These are phyloP conservation scores for Hyppa rectilinea DNA, from an alignment of 2,888 invertebrate species.

Conservation along the genomic window DNA sequence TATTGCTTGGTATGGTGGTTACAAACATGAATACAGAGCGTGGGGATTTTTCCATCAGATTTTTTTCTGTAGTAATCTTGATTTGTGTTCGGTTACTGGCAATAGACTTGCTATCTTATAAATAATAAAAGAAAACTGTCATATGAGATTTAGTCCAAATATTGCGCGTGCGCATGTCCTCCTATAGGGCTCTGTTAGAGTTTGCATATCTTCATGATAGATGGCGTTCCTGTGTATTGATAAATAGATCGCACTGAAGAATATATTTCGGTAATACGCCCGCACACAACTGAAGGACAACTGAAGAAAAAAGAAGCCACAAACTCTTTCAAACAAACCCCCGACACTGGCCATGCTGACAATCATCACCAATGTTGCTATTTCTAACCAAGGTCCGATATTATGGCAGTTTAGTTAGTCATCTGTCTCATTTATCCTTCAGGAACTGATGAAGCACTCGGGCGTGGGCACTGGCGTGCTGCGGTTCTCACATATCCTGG, in stretches of 20 bases:
- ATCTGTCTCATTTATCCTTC: not conserved
- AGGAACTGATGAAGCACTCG: conserved; percentile 67
- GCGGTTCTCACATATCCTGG: conserved; percentile 62
- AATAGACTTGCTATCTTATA: no score
- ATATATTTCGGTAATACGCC: no score
- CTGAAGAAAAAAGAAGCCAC: no score
- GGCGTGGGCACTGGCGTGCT: conserved; percentile 58
- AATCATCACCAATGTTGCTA: not conserved
- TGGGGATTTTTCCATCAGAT: no score
- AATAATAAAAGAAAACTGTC: no score
- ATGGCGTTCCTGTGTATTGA: not conserved
- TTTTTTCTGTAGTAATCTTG: no score
- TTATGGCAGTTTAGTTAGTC: not conserved
- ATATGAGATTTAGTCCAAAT: not conserved
- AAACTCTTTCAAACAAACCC: no score
- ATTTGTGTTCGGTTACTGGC: no score
- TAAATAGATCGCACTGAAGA: not conserved
- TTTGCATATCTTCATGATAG: not conserved
- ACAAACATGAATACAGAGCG: no score
- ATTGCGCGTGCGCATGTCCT: not conserved
- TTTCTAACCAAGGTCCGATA: not conserved
- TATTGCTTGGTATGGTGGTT: no score
- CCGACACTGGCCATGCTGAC: no score
- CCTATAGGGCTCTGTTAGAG: not conserved
- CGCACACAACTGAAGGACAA: no score